Conservation (phyloP, 1,140 invertebrate species). For the Drosophila lacertosa region DNA sequence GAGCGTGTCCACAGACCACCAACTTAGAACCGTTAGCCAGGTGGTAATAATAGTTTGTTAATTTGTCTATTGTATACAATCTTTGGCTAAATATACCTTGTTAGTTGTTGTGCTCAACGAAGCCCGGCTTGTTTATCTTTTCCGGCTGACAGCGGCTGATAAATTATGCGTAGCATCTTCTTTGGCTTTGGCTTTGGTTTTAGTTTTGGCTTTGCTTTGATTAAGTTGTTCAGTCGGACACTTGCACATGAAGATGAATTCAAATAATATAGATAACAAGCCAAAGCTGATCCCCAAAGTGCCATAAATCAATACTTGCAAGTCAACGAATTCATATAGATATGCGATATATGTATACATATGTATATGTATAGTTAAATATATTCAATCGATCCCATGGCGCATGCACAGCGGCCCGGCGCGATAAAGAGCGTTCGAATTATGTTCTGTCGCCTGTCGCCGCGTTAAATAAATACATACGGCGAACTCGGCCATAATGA, state of each 20-base stretch:
- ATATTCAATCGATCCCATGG: constrained; percentile 22
- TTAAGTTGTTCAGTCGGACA: constrained; percentile 57
- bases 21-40: constrained; percentile 66
- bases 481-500: constrained; percentile 67
- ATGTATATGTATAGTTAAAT: not conserved
- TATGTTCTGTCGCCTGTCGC: constrained; percentile 76
- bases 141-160: constrained; percentile 67
- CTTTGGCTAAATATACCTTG: constrained; percentile 21
- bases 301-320: constrained; percentile 71
- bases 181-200: too few species aligned
- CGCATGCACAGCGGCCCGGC: constrained; percentile 35
- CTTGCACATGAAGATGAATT: constrained; percentile 19
- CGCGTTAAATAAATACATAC: constrained; percentile 75
- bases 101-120: constrained; percentile 14
- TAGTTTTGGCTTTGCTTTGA: too few species aligned
- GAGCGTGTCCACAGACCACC: constrained; percentile 41
- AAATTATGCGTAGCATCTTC: constrained; percentile 63
- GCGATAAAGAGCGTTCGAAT: constrained; percentile 79
- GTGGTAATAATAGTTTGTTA: constrained; percentile 72
- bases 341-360: not conserved
- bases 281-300: constrained; percentile 27
- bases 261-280: constrained; percentile 25
- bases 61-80: constrained; percentile 63
- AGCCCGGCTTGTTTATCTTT: constrained; percentile 49
- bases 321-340: constrained; percentile 1